Evolutionary conservation across 2,888 invertebrate species (phyloP), one percentile per base, ranked within the genome.

Genomic region (Trichopria drosophilae): DNA sequence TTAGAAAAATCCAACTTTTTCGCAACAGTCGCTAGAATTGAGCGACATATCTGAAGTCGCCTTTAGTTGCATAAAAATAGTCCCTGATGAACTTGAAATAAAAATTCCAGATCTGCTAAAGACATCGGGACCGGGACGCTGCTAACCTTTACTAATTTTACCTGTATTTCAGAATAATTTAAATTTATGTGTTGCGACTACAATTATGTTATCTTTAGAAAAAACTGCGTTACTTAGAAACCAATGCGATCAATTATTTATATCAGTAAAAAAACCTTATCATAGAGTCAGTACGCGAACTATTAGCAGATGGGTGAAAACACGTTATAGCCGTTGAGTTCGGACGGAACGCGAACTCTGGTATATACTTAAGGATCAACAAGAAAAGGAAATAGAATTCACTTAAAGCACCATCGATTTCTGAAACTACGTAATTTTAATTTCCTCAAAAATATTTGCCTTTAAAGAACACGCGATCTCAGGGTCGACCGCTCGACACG

Each of bases 91-190:
- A 10, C n/a, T 56, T 9, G 36, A 53, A 45, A 47, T 53, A 18
- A 37, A 18, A 41, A 51, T 56, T 12, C 23, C 35, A 10, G 45
- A 50, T 6, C 4, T 15, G 4, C 47, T 53, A 12, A 53, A 56
- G 37, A 56, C 53, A 12, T 46, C 40, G 3, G 47, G 44, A 3
- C 35, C 46, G 23, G 34, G 37, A 13, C 22, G 24, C 6, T 32
- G 23, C 23, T 36, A 41, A 31, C 46, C 47, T 4, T 13, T 36
- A 15, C 42, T 50, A 9, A 23, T 39, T 19, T 32, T 52, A 28
- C 43, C 47, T 6, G 23, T n/a, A 3, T 46, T 46, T 29, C 23
- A 19, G 7, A 22, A 37, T 15, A 13, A 23, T 32, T 32, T 19
- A 22, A 10, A 29, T 15, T 18, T 47, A 22, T 47, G 47, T 23